phyloP scores from a whole-genome alignment of 2,113 vertebrate genomes.

The Corythoichthys haematopterus region DNA sequence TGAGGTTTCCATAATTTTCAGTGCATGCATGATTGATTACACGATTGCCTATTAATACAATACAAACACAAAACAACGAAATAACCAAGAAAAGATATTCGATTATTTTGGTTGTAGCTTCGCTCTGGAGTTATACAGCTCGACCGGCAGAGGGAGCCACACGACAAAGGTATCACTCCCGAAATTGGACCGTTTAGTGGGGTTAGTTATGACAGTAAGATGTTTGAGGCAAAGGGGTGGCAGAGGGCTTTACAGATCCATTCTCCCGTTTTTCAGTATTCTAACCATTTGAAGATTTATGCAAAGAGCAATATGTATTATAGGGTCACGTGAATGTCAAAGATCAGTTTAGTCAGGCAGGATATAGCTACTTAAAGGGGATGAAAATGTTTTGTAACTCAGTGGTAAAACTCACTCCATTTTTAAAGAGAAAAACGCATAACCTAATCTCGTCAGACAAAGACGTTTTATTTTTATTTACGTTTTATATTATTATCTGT shows the following conservation, averaged over 20 bases:
- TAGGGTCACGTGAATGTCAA: conserved; percentile 29
- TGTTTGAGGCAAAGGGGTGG: background rate
- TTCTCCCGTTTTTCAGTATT: conserved; percentile 2
- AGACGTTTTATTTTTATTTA: background rate
- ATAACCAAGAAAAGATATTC: too few species aligned
- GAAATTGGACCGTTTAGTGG: background rate
- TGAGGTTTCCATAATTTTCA: too few species aligned
- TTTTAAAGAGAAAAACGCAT: conserved; percentile 12
- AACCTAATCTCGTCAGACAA: conserved; percentile 11
- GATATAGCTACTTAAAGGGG: conserved; percentile 16
- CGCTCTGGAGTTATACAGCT: background rate
- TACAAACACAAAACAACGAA: background rate
- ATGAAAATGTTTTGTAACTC: conserved; percentile 24
- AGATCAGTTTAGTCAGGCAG: conserved; percentile 21
- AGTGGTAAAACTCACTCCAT: conserved; percentile 17
- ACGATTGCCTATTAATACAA: background rate
- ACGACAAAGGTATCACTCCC: background rate
- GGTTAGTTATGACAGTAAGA: background rate
- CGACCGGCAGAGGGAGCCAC: conserved; percentile 42
- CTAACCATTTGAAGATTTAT: background rate
- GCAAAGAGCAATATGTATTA: background rate
- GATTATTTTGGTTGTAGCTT: too few species aligned
- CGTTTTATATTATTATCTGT: background rate
- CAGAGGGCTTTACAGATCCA: background rate
- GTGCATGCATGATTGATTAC: background rate